phyloP scores from a whole-genome alignment of 2,113 vertebrate species.

The Diphyllodes magnificus region DNA sequence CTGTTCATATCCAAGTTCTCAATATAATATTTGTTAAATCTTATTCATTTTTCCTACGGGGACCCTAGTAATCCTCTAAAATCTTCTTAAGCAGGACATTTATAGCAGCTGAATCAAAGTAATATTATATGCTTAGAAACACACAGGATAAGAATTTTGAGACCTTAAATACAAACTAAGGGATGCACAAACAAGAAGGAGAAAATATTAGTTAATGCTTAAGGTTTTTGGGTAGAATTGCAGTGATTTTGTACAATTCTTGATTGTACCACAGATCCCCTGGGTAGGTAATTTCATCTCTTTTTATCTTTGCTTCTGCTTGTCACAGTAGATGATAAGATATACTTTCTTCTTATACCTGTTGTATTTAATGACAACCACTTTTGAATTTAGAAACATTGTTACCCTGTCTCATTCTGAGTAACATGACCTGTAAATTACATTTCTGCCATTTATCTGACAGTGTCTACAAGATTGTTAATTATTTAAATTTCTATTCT shows the following conservation, averaged over 20 bases:
- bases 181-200: background rate
- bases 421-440: background rate
- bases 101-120: background rate
- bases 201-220: background rate
- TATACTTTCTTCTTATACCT: background rate
- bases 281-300: background rate
- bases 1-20: background rate
- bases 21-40: background rate
- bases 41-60: background rate
- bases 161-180: background rate
- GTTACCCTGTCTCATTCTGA: background rate
- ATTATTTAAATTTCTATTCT: background rate
- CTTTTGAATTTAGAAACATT: background rate
- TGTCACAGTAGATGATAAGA: background rate
- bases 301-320: background rate
- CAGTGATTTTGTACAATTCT: background rate
- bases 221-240: background rate
- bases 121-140: slow-evolving; percentile 1
- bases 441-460: background rate
- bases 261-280: background rate
- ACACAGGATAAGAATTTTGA: background rate
- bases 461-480: background rate
- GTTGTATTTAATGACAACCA: background rate
- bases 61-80: background rate
- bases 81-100: slow-evolving; percentile 6